Percentiles rank a stretch among this genome's conserved stretches.
Conservation (phyloP, 2,113 vertebrate species). For the Podiceps cristatus region DNA sequence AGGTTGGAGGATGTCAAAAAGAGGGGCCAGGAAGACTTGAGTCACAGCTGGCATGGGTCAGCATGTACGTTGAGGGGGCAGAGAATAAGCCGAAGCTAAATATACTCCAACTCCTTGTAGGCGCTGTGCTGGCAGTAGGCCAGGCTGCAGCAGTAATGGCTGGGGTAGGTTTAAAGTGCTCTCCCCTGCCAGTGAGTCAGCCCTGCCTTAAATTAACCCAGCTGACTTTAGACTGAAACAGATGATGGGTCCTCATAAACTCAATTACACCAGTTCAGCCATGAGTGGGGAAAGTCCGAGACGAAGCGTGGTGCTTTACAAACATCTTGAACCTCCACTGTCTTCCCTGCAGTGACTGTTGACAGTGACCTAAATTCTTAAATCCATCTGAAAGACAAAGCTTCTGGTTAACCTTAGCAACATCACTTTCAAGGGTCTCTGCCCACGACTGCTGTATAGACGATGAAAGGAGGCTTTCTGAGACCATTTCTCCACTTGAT, state of each 20-base stretch:
- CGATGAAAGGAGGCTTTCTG: constrained; percentile 26
- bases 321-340: neutral
- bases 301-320: neutral
- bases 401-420: neutral
- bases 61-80: neutral
- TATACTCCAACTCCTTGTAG: constrained; percentile 39
- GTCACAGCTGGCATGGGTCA: constrained; percentile 32
- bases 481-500: neutral
- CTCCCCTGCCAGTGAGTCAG: constrained; percentile 36
- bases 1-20: neutral
- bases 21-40: neutral
- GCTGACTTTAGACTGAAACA: constrained; percentile 31
- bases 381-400: constrained; percentile 32
- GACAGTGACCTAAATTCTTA: constrained; percentile 36
- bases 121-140: neutral
- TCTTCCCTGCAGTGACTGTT: constrained; percentile 16
- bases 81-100: constrained; percentile 43
- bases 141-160: constrained; percentile 19
- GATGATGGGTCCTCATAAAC: constrained; percentile 36
- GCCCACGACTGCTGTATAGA: neutral
- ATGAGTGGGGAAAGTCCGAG: neutral
- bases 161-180: constrained; percentile 28
- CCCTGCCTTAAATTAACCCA: constrained; percentile 59
- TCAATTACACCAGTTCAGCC: neutral
- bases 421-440: neutral